Conservation (phyloP, 2,888 invertebrate genomes). For the Sarcophaga caerulescens region DNA sequence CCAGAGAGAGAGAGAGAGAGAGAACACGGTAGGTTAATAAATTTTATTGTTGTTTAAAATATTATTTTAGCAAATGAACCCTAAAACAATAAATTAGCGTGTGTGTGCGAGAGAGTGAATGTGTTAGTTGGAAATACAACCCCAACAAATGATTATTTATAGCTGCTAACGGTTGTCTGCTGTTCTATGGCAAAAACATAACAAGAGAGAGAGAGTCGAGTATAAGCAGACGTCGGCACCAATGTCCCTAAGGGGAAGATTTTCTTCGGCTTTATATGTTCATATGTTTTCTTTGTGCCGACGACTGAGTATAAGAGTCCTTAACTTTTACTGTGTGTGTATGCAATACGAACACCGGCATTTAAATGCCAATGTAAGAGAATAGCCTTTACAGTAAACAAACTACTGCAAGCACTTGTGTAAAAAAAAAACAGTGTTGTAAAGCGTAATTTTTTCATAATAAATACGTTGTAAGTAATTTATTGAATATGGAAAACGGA, state of each 20-base stretch:
- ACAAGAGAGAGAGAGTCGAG: background rate
- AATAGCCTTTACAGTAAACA: no score
- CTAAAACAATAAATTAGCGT: background rate
- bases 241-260: no score
- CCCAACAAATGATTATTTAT: background rate
- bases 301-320: background rate
- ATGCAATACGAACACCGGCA: no score
- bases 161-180: background rate
- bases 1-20: background rate
- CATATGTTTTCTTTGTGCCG: no score
- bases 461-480: no score
- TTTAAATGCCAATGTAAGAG: no score
- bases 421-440: no score
- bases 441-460: no score
- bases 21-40: slow-evolving; percentile 36
- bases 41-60: slow-evolving; percentile 30
- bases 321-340: background rate
- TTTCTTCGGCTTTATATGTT: no score
- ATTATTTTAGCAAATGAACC: background rate
- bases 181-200: background rate
- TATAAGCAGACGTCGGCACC: no score
- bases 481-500: no score
- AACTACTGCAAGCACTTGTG: no score
- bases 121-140: background rate
- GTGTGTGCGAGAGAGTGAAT: background rate